Base-by-base conservation (phyloP, 2,888 invertebrate species). In the Caenorhabditis sinica region DNA sequence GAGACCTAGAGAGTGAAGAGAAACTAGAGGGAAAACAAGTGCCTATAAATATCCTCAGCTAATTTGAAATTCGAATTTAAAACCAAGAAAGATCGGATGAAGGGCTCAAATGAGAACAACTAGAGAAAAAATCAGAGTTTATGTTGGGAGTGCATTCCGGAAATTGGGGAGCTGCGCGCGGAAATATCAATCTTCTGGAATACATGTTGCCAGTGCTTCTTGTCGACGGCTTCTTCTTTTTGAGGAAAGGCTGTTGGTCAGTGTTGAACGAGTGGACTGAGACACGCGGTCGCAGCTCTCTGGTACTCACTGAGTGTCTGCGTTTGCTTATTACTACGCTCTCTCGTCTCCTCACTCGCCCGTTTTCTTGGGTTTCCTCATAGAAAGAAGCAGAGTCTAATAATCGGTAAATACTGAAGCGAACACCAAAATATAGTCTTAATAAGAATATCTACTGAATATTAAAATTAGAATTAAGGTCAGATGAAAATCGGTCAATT, bases 191-290 rank as follows among this genome's bases (percentile, higher is more conserved):
- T 66, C 66, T 66, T 66, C 6, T 13, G 36, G 58, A 45, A 33
- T 20, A 51, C 33, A 75, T 58, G 74, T 33, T 66, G 63, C 74
- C 25, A n/a, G 28, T 30, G 45, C 43, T 49, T 56, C 25, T 23
- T 51, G 68, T 51, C 51, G 33, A 68, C 74, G 8, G 49, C 73
- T 74, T 40, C 61, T 45, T 23, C 28, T 49, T 73, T 72, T 58
- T 61, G 36, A 53, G 63, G 58, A 49, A 66, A 75, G 9, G 75
- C 66, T 30, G 56, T 30, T 36, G 58, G 65, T 66, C 58, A 66
- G 51, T 58, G 58, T 43, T 45, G 56, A 66, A 75, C 43, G 53
- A 68, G 68, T 68, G 75, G 75, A 75, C 75, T 8, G 75, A 40
- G 45, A 56, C 74, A 58, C 75, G 75, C 66, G 75, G 58, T 45